Evolutionary conservation across 2,797 vertebrate genomes (phyloP).

Genomic region (Peromyscus aztecus): DNA sequence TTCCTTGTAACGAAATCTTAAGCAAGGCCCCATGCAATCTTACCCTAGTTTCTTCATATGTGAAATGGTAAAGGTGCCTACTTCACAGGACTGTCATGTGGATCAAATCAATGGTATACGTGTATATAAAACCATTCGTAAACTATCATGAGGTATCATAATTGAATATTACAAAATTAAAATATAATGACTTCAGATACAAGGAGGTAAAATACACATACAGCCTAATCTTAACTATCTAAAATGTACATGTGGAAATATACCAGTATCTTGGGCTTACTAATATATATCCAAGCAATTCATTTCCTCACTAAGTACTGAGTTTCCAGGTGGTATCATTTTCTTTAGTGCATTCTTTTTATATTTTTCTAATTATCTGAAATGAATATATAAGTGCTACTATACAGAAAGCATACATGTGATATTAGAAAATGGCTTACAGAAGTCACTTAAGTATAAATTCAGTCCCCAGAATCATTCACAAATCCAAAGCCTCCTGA

Average conservation of each 20-base stretch:
- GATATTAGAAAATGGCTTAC: not conserved
- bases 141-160: not conserved
- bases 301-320: not conserved
- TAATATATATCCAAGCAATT: not conserved
- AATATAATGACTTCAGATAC: not conserved
- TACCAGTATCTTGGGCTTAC: not conserved
- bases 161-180: not conserved
- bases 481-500: not conserved
- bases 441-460: not conserved
- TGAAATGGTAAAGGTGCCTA: not conserved
- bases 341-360: not conserved
- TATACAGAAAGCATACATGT: not conserved
- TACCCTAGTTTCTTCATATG: not conserved
- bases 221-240: not conserved
- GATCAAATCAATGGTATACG: not conserved
- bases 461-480: not conserved
- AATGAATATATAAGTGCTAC: not conserved
- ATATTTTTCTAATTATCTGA: slow-evolving; percentile 4
- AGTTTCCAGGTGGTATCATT: not conserved
- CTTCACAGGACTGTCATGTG: not conserved
- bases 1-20: not conserved
- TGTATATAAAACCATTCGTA: not conserved
- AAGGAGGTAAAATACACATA: not conserved
- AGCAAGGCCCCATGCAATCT: not conserved
- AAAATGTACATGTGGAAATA: not conserved